Base-by-base conservation (phyloP, 2,797 vertebrate species). In the Aeoliscus strigatus region DNA sequence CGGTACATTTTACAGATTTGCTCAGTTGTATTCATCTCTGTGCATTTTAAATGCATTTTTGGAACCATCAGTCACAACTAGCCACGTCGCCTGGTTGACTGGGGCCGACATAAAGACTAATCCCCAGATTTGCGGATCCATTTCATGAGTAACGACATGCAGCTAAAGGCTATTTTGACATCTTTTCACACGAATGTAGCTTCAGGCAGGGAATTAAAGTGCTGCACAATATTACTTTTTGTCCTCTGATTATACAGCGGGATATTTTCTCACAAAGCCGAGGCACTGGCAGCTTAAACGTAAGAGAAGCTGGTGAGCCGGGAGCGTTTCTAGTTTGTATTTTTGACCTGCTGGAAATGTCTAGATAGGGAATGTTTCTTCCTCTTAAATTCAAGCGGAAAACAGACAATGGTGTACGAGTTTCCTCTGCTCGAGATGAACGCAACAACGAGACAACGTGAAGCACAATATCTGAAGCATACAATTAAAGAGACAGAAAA, bases 91-190 rank as follows among this genome's bases (percentile, higher is more conserved):
- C 39, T 38, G 49, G 28, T 27, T 63, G 39, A 8, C 48, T 45
- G 46, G 48, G 70, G 43, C 46, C 39, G 8, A 37, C 36, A 63
- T 28, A 52, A 56, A 66, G 51, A 68, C 54, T 73, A 79, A 76
- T 71, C 71, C 63, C 59, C n/a, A 75, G 66, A 76, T 77, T 70
- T 66, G 52, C 57, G 62, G 53, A 62, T 70, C 51, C 43, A 57
- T 78, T 80, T 71, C 51, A 70, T 57, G 60, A 59, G 56, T 39
- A 62, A 60, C 48, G 55, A 65, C 65, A 58, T 27, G 49, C 39
- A 44, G 52, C 59, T 43, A 27, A 61, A 50, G 62, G 61, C 58
- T 63, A 39, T 65, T 68, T 58, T 60, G 43, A 74, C 56, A 45
- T 59, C 30, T 51, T 46, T 64, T 73, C 53, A 65, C 43, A 51